Conservation (phyloP, 2,888 invertebrate genomes). For the Laothoe populi region DNA sequence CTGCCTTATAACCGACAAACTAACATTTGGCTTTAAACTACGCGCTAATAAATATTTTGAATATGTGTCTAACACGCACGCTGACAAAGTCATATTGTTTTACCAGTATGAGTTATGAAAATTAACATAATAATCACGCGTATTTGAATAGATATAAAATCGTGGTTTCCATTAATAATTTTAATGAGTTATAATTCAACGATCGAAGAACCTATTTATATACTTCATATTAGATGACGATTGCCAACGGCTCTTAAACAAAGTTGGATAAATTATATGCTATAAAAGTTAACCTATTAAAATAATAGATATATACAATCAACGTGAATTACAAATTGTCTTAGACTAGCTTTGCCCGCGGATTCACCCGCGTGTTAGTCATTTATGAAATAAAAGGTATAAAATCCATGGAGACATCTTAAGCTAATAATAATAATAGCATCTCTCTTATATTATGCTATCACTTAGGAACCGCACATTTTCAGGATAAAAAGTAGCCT, state of each 20-base stretch:
- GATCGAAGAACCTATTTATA: not conserved
- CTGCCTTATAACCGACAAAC: conserved; percentile 66
- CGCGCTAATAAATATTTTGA: conserved; percentile 48
- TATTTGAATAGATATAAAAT: conserved; percentile 1
- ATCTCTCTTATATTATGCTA: too few species aligned
- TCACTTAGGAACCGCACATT: too few species aligned
- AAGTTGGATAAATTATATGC: too few species aligned
- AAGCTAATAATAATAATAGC: too few species aligned
- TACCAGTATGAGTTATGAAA: conserved; percentile 5
- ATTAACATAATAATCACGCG: conserved; percentile 17
- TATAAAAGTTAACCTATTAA: not conserved
- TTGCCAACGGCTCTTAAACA: too few species aligned
- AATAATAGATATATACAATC: not conserved
- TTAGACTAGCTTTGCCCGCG: too few species aligned
- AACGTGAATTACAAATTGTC: not conserved
- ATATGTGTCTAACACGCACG: conserved; percentile 27
- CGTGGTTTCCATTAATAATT: not conserved
- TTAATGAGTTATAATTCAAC: not conserved
- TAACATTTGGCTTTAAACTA: conserved; percentile 56
- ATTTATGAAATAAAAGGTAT: too few species aligned
- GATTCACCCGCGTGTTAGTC: not conserved
- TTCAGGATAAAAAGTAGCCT: too few species aligned
- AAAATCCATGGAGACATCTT: too few species aligned
- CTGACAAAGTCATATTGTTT: conserved; percentile 29
- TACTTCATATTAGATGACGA: too few species aligned